Conservation (phyloP, 2,797 vertebrate genomes). For the Leptodactylus fallax region DNA sequence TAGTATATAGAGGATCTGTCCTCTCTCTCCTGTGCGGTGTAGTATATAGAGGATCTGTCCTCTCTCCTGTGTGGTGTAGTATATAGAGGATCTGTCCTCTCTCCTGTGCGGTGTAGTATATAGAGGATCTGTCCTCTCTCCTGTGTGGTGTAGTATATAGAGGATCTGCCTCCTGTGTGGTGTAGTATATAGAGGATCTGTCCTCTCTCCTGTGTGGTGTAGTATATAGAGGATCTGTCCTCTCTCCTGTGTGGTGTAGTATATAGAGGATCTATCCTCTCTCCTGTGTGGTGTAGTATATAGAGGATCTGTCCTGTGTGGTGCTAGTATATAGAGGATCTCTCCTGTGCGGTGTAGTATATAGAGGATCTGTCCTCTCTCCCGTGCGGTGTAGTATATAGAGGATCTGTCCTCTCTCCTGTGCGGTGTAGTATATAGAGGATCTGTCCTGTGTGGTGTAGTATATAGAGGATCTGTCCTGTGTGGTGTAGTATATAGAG, state of each 20-base stretch:
- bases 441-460: slow-evolving; percentile 4
- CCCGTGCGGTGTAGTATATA: not conserved
- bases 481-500: too few relatives aligned
- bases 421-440: slow-evolving; percentile 13
- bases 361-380: not conserved
- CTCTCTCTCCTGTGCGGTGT: not conserved
- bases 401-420: slow-evolving; percentile 11
- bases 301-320: not conserved
- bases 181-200: not conserved
- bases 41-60: not conserved
- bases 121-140: not conserved
- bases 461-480: not conserved
- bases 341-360: not conserved
- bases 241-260: slow-evolving; percentile 6
- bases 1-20: slow-evolving; percentile 4
- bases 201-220: slow-evolving; percentile 14
- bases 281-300: slow-evolving; percentile 14
- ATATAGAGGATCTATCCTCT: not conserved
- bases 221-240: slow-evolving; percentile 2
- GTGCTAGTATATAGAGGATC: slow-evolving; percentile 6
- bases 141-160: slow-evolving; percentile 17
- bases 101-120: slow-evolving; percentile 1
- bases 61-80: not conserved
- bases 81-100: slow-evolving; percentile 16
- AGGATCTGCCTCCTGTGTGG: not conserved